Conservation (phyloP, 1,140 invertebrate species). For the Grapholita molesta region DNA sequence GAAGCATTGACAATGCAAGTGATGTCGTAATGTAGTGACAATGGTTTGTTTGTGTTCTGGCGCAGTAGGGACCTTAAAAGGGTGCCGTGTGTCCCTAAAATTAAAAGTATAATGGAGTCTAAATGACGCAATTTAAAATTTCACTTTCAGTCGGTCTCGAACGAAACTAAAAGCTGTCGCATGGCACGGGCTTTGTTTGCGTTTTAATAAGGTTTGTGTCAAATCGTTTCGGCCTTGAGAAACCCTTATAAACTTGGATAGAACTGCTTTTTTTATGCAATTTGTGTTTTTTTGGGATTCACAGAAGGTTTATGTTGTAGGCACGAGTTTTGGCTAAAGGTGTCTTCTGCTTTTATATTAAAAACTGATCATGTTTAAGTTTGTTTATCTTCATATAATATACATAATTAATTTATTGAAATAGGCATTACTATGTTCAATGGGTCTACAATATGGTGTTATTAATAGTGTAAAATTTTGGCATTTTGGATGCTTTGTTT, state of each 20-base stretch:
- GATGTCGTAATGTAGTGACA: slow-evolving; percentile 48
- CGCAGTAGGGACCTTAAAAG: slow-evolving; percentile 24
- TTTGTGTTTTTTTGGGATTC: too few relatives aligned
- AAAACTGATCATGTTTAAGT: too few relatives aligned
- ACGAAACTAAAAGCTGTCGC: slow-evolving; percentile 13
- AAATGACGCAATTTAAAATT: slow-evolving; percentile 14
- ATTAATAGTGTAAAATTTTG: too few relatives aligned
- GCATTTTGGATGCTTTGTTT: too few relatives aligned
- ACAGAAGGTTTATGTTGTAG: too few relatives aligned
- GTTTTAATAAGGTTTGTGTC: background rate
- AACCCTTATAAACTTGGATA: background rate
- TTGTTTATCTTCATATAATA: too few relatives aligned
- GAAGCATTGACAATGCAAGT: slow-evolving; percentile 33
- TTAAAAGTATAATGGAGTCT: background rate
- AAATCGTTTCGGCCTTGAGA: background rate
- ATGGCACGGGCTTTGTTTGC: background rate
- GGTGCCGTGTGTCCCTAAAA: slow-evolving; percentile 26
- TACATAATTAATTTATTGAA: too few relatives aligned
- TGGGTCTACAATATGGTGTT: too few relatives aligned
- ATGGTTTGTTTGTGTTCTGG: slow-evolving; percentile 42
- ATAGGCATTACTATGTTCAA: too few relatives aligned
- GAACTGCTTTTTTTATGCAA: too few relatives aligned
- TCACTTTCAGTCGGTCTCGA: background rate
- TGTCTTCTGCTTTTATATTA: too few relatives aligned
- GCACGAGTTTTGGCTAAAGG: too few relatives aligned